Evolutionary conservation across 2,113 vertebrate genomes (phyloP).

Genomic region (Mus musculus): DNA sequence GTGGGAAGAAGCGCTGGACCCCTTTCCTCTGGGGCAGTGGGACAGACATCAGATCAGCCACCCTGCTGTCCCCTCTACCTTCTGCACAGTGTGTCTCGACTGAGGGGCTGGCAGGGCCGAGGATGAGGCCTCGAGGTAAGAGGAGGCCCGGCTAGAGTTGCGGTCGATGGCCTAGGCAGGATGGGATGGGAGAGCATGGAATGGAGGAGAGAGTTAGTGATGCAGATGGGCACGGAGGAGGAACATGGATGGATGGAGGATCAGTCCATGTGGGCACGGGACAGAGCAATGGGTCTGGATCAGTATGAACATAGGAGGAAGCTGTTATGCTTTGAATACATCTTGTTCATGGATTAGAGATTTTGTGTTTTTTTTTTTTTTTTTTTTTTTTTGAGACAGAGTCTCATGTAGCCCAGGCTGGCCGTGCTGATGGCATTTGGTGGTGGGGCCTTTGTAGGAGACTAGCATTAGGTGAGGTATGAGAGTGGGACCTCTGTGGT

Average conservation of each 20-base stretch:
- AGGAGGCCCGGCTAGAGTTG: conserved; percentile 92
- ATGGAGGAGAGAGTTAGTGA: conserved; percentile 26
- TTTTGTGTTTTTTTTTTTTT: neutral
- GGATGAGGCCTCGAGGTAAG: conserved; percentile 91
- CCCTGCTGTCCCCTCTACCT: conserved; percentile 88
- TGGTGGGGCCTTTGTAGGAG: neutral
- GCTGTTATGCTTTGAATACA: too few species aligned
- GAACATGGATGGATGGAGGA: neutral
- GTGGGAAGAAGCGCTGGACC: neutral
- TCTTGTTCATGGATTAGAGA: neutral
- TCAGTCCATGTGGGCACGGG: neutral
- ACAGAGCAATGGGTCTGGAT: neutral
- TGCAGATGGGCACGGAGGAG: neutral
- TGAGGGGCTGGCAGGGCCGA: conserved; percentile 86
- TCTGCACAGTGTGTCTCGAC: conserved; percentile 90
- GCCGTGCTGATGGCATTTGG: neutral
- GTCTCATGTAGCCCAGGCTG: neutral
- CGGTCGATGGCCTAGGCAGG: conserved; percentile 89
- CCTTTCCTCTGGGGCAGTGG: neutral
- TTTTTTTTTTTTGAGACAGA: neutral
- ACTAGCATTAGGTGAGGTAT: neutral
- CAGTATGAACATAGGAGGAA: neutral
- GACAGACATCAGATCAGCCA: neutral
- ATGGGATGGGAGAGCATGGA: conserved; percentile 56
- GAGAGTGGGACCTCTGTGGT: too few species aligned